Evolutionary conservation across 1,140 invertebrate species (phyloP).

Genomic region (Calephelis nemesis): DNA sequence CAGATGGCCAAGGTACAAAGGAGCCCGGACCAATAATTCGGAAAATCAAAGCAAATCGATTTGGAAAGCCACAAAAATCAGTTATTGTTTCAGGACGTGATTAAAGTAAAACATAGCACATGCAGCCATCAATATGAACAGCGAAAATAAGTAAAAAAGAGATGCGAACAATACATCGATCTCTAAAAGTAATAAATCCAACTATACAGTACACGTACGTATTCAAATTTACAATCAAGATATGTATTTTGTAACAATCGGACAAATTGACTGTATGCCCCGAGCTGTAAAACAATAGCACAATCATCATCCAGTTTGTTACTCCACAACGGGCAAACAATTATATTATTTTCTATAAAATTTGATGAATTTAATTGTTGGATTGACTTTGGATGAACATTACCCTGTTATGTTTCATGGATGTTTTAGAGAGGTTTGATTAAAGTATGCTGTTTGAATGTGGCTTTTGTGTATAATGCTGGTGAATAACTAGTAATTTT

Average conservation of each 20-base stretch:
- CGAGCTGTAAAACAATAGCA: slow-evolving; percentile 62
- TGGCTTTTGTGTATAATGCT: no score
- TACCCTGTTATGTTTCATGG: background rate
- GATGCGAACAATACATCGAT: slow-evolving; percentile 23
- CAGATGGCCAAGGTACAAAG: no score
- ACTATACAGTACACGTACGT: slow-evolving; percentile 31
- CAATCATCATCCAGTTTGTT: slow-evolving; percentile 71
- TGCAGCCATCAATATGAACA: background rate
- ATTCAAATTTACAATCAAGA: slow-evolving; percentile 58
- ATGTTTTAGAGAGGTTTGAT: slow-evolving; percentile 5
- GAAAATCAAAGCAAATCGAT: no score
- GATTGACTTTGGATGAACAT: slow-evolving; percentile 3
- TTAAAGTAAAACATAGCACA: background rate
- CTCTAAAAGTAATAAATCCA: slow-evolving; percentile 35
- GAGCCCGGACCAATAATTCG: no score
- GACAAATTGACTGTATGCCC: slow-evolving; percentile 68
- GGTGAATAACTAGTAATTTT: no score
- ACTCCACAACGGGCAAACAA: slow-evolving; percentile 54
- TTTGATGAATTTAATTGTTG: slow-evolving; percentile 29
- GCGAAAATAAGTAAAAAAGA: slow-evolving; percentile 17
- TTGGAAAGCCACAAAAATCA: background rate
- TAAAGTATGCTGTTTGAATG: background rate
- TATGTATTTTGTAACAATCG: slow-evolving; percentile 70
- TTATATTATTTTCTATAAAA: slow-evolving; percentile 61
- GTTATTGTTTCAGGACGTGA: background rate